Conservation (phyloP, 2,888 invertebrate genomes). For the Orchesella flavescens region DNA sequence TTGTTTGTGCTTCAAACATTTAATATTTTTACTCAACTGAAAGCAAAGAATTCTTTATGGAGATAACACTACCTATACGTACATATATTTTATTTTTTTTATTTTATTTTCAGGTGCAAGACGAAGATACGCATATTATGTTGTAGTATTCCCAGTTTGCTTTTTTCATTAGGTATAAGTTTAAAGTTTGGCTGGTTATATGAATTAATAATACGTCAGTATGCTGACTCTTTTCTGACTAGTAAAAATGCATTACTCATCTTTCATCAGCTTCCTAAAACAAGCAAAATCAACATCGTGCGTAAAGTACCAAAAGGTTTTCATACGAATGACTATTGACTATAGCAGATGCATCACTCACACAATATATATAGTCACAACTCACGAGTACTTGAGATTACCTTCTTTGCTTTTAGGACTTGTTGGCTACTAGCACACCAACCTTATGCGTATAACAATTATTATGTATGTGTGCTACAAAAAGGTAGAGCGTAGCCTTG, state of each 20-base stretch:
- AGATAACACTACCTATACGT: too few relatives aligned
- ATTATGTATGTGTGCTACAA: constrained; percentile 50
- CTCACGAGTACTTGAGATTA: too few relatives aligned
- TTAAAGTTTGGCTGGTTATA: not conserved
- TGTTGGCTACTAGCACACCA: not conserved
- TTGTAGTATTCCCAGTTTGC: not conserved
- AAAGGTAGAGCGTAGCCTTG: constrained; percentile 47
- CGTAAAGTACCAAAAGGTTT: constrained; percentile 10
- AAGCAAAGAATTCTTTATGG: not conserved
- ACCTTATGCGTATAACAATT: constrained; percentile 45
- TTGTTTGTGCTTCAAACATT: not conserved
- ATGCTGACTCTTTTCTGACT: too few relatives aligned
- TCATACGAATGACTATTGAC: too few relatives aligned
- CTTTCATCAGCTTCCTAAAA: constrained; percentile 44
- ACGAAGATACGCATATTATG: too few relatives aligned
- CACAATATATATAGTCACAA: too few relatives aligned
- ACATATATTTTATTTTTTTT: too few relatives aligned
- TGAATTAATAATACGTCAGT: not conserved
- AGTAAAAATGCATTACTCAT: not conserved
- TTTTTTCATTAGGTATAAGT: too few relatives aligned
- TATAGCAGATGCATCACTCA: too few relatives aligned
- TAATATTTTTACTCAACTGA: not conserved
- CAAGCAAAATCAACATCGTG: constrained; percentile 25
- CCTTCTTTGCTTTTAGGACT: too few relatives aligned
- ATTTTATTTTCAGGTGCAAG: too few relatives aligned